Base-by-base conservation (phyloP, 2,888 invertebrate genomes). In the Thalpophila matura region DNA sequence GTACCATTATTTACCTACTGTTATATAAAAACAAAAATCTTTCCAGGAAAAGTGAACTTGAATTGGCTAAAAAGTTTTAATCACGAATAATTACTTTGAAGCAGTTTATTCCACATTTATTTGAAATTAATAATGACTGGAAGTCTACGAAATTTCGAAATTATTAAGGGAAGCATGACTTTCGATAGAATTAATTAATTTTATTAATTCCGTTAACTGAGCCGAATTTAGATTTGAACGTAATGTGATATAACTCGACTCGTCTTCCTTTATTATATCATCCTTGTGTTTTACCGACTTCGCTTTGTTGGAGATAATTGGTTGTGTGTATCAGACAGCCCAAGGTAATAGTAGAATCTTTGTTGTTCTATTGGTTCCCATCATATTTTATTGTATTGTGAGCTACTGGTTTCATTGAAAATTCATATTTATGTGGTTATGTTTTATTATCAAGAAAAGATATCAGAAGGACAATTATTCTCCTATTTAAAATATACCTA, bases 181-280 rank as follows among this genome's bases (percentile, higher is more conserved):
- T 47, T 53, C 31, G 16, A 45, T 35, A 42, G 20, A 43, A 73
- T 69, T 62, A 53, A 64, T 77, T 77, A 56, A 43, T 56, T 49
- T 53, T 12, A 56, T 50, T 46, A 62, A 35, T 66, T 46, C 40
- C 27, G 75, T 57, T 51, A 55, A 75, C 40, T 49, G 55, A 63
- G 24, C 47, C 4, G 26, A 49, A 43, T 74, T 67, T 31, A 4
- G 46, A 20, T 47, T 51, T 29, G 42, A 16, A 16, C 33, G 27
- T 45, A 18, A 40, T 31, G 38, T 45, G 22, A 50, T 67, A 37
- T 42, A 6, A 29, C 27, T 33, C 12, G 22, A 16, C 3, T 20
- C 16, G 20, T 43, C 51, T 45, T 43, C 20, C 12, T 51, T 51
- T 42, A 53, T 24, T 42, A 46, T 14, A 22, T 45, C 49, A 50